phyloP scores from a whole-genome alignment of 2,888 invertebrate species.

The Periphyllus acericola region DNA sequence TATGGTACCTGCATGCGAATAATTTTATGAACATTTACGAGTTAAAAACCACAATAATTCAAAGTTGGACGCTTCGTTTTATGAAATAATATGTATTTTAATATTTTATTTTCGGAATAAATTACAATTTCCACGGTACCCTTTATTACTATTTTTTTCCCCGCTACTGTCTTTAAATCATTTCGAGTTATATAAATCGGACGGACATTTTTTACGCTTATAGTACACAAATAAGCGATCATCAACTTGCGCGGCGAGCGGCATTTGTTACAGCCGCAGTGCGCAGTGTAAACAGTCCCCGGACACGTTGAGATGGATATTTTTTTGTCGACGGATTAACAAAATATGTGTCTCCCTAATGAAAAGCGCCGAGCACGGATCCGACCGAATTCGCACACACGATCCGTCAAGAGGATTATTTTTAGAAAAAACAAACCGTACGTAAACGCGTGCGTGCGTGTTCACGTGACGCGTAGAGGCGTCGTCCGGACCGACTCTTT shows the following conservation, averaged over 20 bases:
- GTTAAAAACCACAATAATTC: neutral
- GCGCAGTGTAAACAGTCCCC: neutral
- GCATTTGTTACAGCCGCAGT: neutral
- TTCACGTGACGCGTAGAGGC: neutral
- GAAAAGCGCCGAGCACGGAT: constrained; percentile 10
- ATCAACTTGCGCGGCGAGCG: neutral
- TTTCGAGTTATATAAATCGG: neutral
- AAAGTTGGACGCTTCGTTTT: neutral
- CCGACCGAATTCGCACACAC: constrained; percentile 31
- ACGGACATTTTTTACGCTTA: neutral
- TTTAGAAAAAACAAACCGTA: constrained; percentile 31
- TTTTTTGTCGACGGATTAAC: constrained; percentile 7
- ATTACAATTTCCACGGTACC: neutral
- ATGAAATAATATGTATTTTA: neutral
- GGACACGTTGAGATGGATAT: neutral
- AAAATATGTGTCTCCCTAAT: constrained; percentile 24
- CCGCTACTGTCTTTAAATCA: neutral
- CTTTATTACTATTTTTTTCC: neutral
- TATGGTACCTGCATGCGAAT: neutral
- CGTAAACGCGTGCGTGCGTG: neutral
- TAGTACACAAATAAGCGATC: constrained; percentile 25
- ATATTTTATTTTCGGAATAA: neutral
- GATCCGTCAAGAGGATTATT: constrained; percentile 37
- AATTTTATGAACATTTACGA: neutral
- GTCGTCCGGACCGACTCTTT: constrained; percentile 43